phyloP scores from a whole-genome alignment of 2,113 vertebrate genomes.

The Manacus vitellinus region DNA sequence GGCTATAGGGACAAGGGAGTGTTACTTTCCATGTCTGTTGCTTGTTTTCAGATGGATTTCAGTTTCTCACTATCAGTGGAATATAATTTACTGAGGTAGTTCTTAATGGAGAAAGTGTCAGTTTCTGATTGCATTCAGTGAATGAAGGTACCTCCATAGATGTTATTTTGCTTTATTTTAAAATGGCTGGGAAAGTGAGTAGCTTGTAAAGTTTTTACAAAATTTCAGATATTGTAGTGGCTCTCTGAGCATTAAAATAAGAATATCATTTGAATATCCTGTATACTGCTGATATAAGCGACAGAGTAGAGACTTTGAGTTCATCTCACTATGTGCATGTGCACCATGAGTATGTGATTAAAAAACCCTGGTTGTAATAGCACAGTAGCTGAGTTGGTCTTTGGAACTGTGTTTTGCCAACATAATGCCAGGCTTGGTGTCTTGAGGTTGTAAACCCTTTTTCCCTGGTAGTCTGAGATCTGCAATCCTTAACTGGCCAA shows the following conservation, averaged over 20 bases:
- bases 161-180: neutral
- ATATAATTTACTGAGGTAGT: neutral
- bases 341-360: accelerated
- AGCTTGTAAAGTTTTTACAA: neutral
- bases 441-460: neutral
- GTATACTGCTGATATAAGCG: neutral
- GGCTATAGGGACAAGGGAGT: neutral
- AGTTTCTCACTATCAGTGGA: neutral
- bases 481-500: constrained; percentile 4
- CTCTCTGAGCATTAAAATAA: neutral
- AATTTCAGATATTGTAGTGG: neutral
- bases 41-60: neutral
- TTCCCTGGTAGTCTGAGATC: neutral
- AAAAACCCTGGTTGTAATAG: neutral
- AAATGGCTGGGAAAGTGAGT: neutral
- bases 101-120: neutral
- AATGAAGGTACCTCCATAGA: neutral
- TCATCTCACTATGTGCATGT: neutral
- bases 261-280: neutral
- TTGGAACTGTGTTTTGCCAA: neutral
- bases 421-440: neutral
- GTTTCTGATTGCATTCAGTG: neutral
- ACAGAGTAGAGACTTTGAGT: neutral
- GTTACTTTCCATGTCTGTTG: neutral
- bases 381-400: neutral